Base-by-base conservation (phyloP, 2,888 invertebrate species). In the Ornithoptera priamus region DNA sequence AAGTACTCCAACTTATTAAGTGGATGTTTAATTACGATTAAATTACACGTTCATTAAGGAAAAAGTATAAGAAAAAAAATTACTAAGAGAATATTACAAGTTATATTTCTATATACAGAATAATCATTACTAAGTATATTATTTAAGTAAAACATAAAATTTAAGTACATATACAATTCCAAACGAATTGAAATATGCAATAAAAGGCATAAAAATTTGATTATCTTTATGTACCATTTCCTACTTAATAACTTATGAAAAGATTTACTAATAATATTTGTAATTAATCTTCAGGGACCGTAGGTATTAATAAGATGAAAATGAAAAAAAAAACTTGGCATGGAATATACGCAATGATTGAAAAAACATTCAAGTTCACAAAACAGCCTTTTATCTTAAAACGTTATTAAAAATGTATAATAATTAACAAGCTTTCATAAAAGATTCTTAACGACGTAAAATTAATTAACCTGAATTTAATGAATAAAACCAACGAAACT, bases 1-100 rank as follows among this genome's bases (percentile, higher is more conserved):
- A 53, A 56, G 22, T 56, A 56, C 69, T 65, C 61, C 56, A 30
- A 60, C 58, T 65, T 69, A 57, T 57, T 39, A 36, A 65, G 57
- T 36, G 65, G 62, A 57, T 60, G 53, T 65, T 69, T 65, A 56
- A 69, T 69, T 53, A 53, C 53, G 53, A 53, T 59, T 63, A 10
- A 50, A 58, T 64, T 36, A 60, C 59, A 60, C 50, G 20, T 60
- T 59, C 62, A 17, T 62, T 58, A 63, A 57, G 46, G 18, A 24
- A 22, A 22, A 58, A 22, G 6, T 15, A 12, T 10, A 24, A n/a
- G 22, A 8, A 5, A 53, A 50, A 53, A 53, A 18, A n/a, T n/a
- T 53, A 4, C 53, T 53, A n/a, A 46, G 15, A 46, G 46, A 2
- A 15, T n/a, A 53, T 53, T 53, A 6, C 4, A 53, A 6, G 1